These are phyloP conservation scores for Lithosia quadra DNA, from an alignment of 2,888 invertebrate genomes.

Conservation along the genomic window DNA sequence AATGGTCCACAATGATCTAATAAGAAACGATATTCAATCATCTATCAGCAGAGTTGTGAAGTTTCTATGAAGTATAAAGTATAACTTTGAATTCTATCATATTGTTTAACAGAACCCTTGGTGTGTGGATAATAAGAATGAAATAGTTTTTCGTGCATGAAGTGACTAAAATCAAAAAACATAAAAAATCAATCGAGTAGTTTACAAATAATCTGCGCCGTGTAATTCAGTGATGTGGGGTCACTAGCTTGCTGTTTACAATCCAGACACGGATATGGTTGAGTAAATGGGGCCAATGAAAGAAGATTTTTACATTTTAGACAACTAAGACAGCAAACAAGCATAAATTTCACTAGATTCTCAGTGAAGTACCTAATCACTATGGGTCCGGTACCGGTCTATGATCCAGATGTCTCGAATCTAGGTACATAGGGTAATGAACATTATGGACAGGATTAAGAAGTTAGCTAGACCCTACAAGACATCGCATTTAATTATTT, in stretches of 20 bases:
- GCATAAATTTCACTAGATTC: background rate
- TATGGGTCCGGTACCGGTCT: too few relatives aligned
- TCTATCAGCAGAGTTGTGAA: background rate
- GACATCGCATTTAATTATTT: too few relatives aligned
- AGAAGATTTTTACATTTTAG: constrained; percentile 4
- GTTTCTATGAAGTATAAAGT: background rate
- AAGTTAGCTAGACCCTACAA: too few relatives aligned
- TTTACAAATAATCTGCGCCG: constrained; percentile 4
- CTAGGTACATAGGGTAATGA: too few relatives aligned
- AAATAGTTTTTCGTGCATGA: background rate
- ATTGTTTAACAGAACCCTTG: background rate
- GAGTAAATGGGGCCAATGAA: background rate
- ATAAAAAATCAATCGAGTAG: background rate
- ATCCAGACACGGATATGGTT: constrained; percentile 1
- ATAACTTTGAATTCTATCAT: too few relatives aligned
- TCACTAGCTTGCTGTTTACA: background rate
- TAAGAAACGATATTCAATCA: background rate
- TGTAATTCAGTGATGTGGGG: background rate
- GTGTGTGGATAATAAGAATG: background rate
- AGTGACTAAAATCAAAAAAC: background rate
- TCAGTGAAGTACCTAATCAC: too few relatives aligned
- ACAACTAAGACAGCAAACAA: background rate
- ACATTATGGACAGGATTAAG: too few relatives aligned
- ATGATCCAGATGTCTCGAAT: too few relatives aligned
- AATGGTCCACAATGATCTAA: background rate